Conservation (phyloP, 2,888 invertebrate genomes). For the Leptinotarsa haldemani region DNA sequence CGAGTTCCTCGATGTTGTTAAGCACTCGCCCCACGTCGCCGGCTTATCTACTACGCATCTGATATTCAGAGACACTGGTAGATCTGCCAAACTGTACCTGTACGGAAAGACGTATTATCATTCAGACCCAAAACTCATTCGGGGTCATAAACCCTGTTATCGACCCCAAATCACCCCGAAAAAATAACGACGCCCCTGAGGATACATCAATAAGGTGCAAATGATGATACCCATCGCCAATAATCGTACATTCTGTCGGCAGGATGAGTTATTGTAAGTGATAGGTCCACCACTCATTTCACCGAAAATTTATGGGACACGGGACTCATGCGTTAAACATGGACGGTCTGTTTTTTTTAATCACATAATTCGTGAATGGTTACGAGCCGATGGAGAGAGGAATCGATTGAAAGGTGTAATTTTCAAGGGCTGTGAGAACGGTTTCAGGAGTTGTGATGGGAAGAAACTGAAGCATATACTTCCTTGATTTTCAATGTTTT, state of each 20-base stretch:
- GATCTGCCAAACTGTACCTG: no score
- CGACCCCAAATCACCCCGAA: not conserved
- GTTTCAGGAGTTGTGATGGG: not conserved
- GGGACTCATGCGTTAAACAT: constrained; percentile 38
- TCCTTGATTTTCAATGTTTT: no score
- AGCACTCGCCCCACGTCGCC: no score
- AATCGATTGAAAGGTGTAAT: constrained; percentile 14
- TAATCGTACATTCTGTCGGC: constrained; percentile 5
- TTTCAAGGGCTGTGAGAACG: constrained; percentile 7
- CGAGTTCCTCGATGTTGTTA: no score
- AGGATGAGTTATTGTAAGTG: constrained; percentile 23
- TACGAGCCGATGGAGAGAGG: not conserved
- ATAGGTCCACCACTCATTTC: constrained; percentile 32
- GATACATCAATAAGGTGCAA: constrained; percentile 5
- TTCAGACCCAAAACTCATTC: no score
- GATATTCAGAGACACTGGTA: no score
- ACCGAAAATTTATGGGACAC: constrained; percentile 40
- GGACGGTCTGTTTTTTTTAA: constrained; percentile 19
- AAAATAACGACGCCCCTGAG: not conserved
- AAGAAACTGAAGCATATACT: no score
- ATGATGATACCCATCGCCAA: constrained; percentile 14
- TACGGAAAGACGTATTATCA: no score
- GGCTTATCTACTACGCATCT: no score
- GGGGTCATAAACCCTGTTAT: no score
- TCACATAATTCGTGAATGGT: constrained; percentile 14